phyloP scores from a whole-genome alignment of 2,888 invertebrate genomes.

The Acleris literana region DNA sequence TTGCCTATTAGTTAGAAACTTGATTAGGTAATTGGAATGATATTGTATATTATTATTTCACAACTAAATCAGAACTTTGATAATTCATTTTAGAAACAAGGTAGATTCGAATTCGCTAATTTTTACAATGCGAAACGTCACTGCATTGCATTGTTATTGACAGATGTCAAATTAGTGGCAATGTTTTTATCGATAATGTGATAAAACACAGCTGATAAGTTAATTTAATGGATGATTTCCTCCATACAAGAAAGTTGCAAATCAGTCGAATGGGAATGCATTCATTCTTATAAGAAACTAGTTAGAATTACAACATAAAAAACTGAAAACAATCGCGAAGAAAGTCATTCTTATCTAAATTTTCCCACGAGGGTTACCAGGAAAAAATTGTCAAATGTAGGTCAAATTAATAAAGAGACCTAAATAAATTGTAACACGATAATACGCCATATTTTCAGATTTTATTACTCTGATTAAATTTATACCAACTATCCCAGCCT shows the following conservation, averaged over 20 bases:
- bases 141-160: conserved; percentile 66
- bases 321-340: conserved; percentile 65
- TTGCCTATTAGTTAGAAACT: conserved; percentile 47
- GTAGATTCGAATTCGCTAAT: conserved; percentile 71
- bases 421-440: conserved; percentile 38
- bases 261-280: conserved; percentile 54
- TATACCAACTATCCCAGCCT: conserved; percentile 30
- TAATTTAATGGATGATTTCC: conserved; percentile 37
- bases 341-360: conserved; percentile 63
- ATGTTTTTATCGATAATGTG: conserved; percentile 50
- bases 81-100: conserved; percentile 73
- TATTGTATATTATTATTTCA: conserved; percentile 61
- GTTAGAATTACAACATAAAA: conserved; percentile 49
- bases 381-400: conserved; percentile 56
- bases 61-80: conserved; percentile 62
- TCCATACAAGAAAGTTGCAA: conserved; percentile 44
- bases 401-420: conserved; percentile 52
- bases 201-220: conserved; percentile 25
- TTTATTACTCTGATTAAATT: conserved; percentile 17
- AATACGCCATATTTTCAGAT: conserved; percentile 22
- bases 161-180: conserved; percentile 67
- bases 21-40: conserved; percentile 43
- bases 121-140: conserved; percentile 76
- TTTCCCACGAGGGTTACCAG: conserved; percentile 74
- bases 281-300: conserved; percentile 59